A percentile compares a stretch with the other conserved stretches of the same genome.
phyloP scores from a whole-genome alignment of 2,113 vertebrate genomes.

The Raja brachyura region DNA sequence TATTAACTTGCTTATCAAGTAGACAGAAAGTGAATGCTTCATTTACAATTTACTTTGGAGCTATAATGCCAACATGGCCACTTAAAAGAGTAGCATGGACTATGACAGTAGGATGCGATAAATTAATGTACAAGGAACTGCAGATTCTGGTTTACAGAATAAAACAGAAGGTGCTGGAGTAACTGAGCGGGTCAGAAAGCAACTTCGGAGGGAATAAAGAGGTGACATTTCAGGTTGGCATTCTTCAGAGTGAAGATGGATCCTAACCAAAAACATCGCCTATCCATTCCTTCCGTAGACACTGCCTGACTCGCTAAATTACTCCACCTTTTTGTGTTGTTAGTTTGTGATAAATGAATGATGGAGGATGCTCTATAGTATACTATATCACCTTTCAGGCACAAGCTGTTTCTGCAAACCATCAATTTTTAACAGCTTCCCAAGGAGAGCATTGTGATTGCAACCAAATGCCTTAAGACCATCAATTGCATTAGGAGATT shows the following conservation, averaged over 20 bases:
- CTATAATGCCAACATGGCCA: neutral
- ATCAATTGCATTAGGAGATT: neutral
- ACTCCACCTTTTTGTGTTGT: too few relatives aligned
- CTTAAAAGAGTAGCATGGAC: neutral
- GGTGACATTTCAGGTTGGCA: too few relatives aligned
- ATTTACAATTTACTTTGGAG: slow-evolving; percentile 1
- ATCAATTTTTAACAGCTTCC: slow-evolving; percentile 9
- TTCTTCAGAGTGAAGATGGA: too few relatives aligned
- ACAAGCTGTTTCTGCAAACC: neutral
- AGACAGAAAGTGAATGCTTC: neutral
- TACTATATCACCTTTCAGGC: neutral
- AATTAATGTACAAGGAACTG: too few relatives aligned
- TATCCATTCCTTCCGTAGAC: too few relatives aligned
- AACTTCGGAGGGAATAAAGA: too few relatives aligned
- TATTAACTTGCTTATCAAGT: slow-evolving; percentile 21
- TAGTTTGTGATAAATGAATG: neutral
- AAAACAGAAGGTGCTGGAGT: too few relatives aligned
- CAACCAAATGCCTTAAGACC: neutral
- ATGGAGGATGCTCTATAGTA: neutral
- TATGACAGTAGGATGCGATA: neutral
- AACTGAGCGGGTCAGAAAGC: too few relatives aligned
- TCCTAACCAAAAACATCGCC: too few relatives aligned
- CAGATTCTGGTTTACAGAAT: too few relatives aligned
- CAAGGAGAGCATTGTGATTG: neutral
- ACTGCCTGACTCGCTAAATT: too few relatives aligned